phyloP scores from a whole-genome alignment of 2,113 vertebrate genomes.

The Verasper variegatus region DNA sequence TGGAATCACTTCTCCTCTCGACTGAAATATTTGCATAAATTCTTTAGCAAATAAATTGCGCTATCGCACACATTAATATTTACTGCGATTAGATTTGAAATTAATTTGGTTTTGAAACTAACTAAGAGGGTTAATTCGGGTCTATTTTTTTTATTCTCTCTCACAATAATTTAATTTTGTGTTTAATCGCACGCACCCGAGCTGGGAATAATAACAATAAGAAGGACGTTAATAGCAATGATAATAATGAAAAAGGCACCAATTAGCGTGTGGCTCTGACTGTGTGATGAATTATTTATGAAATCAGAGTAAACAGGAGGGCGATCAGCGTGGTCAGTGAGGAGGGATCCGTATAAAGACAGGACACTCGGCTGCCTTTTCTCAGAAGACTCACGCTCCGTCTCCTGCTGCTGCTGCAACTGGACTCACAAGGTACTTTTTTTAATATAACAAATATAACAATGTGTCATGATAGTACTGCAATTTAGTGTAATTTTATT shows the following conservation, averaged over 20 bases:
- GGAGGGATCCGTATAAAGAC: constrained; percentile 63
- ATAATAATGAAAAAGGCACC: constrained; percentile 28
- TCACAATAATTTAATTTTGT: constrained; percentile 69
- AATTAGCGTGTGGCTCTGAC: constrained; percentile 60
- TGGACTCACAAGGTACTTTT: constrained; percentile 49
- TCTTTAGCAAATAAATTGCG: constrained; percentile 47
- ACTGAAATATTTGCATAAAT: constrained; percentile 38
- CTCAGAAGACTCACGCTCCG: constrained; percentile 35
- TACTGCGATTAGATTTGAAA: constrained; percentile 54
- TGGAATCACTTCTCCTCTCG: background rate
- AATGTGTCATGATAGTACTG: background rate
- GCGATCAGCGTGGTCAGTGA: constrained; percentile 50
- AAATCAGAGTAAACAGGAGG: constrained; percentile 61
- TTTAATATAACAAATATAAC: background rate
- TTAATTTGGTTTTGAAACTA: constrained; percentile 69
- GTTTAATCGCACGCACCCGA: constrained; percentile 46
- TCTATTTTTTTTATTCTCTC: constrained; percentile 59
- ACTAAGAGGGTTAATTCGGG: constrained; percentile 62
- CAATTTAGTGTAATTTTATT: background rate
- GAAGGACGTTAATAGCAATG: constrained; percentile 26
- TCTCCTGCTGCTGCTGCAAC: constrained; percentile 47
- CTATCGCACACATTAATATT: constrained; percentile 60
- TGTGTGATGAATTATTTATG: constrained; percentile 73
- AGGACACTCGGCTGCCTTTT: constrained; percentile 45
- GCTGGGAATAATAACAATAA: constrained; percentile 58